These are phyloP conservation scores for Microcebus murinus DNA, from an alignment of 2,113 vertebrate genomes.

Conservation along the genomic window DNA sequence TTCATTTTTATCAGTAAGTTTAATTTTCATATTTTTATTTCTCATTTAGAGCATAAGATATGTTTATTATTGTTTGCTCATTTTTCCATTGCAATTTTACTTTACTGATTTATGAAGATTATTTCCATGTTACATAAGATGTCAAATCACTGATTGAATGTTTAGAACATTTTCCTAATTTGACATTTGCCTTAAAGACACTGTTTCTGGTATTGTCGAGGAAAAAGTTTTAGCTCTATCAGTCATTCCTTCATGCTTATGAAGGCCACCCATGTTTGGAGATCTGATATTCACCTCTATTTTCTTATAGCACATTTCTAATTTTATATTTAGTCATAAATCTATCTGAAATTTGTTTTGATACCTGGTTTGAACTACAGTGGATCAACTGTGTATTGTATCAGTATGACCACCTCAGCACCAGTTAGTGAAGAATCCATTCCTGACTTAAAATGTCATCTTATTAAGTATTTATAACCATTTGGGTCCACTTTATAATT, in stretches of 20 bases:
- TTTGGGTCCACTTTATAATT: background rate
- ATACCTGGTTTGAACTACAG: background rate
- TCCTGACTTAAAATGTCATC: background rate
- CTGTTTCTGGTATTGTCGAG: background rate
- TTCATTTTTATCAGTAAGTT: background rate
- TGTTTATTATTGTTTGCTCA: background rate
- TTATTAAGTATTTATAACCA: background rate
- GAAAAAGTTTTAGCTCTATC: background rate
- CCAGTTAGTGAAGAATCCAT: background rate
- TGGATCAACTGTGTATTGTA: background rate
- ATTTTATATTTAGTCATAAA: background rate
- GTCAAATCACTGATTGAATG: background rate
- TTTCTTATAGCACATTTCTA: background rate
- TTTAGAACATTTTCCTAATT: background rate
- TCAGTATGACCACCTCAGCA: background rate
- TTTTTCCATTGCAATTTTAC: background rate
- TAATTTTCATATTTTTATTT: background rate
- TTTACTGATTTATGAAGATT: background rate
- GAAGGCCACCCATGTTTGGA: background rate
- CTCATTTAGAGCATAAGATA: background rate
- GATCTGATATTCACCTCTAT: background rate
- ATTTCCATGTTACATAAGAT: background rate
- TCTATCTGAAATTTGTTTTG: background rate
- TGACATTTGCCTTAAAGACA: background rate
- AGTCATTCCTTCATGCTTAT: background rate